Percentiles rank a stretch among this genome's conserved stretches.
Conservation (phyloP, 2,797 vertebrate species). For the Platalea minor region DNA sequence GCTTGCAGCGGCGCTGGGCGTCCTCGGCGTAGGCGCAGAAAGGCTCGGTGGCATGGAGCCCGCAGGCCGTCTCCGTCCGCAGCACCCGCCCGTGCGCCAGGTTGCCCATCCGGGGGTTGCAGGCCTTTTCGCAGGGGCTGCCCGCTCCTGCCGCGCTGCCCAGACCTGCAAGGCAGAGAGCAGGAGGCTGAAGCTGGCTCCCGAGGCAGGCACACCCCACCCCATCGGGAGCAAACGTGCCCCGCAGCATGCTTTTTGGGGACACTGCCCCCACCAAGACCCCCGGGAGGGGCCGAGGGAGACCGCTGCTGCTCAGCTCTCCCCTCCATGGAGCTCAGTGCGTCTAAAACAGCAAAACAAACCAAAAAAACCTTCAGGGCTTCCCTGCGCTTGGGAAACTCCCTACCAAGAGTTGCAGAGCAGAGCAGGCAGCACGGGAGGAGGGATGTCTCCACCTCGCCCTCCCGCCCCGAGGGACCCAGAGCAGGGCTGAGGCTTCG, state of each 20-base stretch:
- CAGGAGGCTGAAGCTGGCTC: rapidly evolving
- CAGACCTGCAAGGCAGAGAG: conserved; percentile 68
- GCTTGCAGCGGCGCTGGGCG: conserved; percentile 70
- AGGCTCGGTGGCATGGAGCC: conserved; percentile 79
- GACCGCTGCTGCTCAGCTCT: not conserved
- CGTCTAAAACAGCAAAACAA: not conserved
- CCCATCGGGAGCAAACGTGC: rapidly evolving
- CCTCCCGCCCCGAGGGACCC: rapidly evolving
- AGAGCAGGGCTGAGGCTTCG: not conserved
- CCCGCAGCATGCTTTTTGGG: not conserved
- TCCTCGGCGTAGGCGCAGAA: conserved; percentile 83
- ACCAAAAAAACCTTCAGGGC: not conserved
- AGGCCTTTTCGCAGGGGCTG: conserved; percentile 88
- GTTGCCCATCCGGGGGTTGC: conserved; percentile 96
- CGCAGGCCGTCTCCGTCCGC: conserved; percentile 86
- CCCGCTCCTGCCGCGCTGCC: conserved; percentile 65
- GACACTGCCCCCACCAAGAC: not conserved
- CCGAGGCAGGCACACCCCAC: rapidly evolving
- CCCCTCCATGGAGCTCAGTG: rapidly evolving
- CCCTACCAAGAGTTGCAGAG: not conserved
- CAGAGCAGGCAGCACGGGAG: not conserved
- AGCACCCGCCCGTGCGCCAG: conserved; percentile 86
- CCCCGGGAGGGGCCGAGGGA: no score
- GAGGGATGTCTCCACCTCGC: not conserved
- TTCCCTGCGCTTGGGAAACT: not conserved